Base-by-base conservation (phyloP, 2,797 vertebrate genomes). In the Poecilia gillii region DNA sequence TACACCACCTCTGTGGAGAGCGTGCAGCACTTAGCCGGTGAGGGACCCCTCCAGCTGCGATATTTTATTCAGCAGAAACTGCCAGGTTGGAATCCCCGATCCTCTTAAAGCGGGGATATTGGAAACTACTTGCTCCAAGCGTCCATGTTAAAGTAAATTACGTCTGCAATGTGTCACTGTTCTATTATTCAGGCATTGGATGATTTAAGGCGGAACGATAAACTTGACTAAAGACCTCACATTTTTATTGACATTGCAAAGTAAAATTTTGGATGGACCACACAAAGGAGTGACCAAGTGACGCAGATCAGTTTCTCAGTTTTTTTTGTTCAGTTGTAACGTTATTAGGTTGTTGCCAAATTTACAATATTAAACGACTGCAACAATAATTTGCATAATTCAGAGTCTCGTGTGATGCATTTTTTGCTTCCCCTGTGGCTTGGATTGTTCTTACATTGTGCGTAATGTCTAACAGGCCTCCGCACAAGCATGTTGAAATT, bases 51-150 rank as follows among this genome's bases (percentile, higher is more conserved):
- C 66, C 6, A 77, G 81, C 81, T 89, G 79, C 78, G 77, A 82
- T 84, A 62, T 83, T 89, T 89, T 81, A 87, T 89, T 87, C 78
- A 85, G 70, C 82, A 55, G 33, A 85, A 72, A 77, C 47, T 53
- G 74, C 78, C 79, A 57, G 79, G 73, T 73, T 87, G 84, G 76
- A 81, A 84, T 84, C 86, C 78, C 57, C 79, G 81, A 64, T 79
- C 89, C 81, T 85, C 71, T 81, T 74, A 78, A 70, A 86, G 77
- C 43, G 13, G 46, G 43, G 64, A 82, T 77, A 51, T 73, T 70
- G 74, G 73, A 28, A 62, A 45, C 53, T 64, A 16, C 43, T 74
- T 23, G 55, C 55, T 76, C 46, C 57, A 74, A 73, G 80, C 33
- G 55, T 55, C 74, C 43, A 4, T 28, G 46, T 39, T 28, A 71